Conservation (phyloP, 2,888 invertebrate genomes). For the Nowickia ferox region DNA sequence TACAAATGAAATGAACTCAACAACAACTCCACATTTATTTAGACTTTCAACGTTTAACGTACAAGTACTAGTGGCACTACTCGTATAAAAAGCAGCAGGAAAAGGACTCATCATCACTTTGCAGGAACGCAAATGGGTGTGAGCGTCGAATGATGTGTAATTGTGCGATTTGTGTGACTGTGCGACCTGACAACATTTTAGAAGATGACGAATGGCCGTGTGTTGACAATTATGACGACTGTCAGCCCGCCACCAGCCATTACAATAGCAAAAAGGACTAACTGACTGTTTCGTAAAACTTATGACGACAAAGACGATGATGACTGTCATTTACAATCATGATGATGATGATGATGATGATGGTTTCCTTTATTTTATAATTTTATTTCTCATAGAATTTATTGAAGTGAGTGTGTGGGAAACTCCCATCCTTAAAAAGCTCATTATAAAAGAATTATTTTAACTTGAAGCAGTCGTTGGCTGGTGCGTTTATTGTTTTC, state of each 20-base stretch:
- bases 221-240: constrained; percentile 71
- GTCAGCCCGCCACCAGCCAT: constrained; percentile 39
- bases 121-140: constrained; percentile 36
- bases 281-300: constrained; percentile 13
- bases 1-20: constrained; percentile 50
- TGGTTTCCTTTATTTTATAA: constrained; percentile 23
- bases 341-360: constrained; percentile 28
- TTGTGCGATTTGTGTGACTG: constrained; percentile 16
- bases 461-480: constrained; percentile 8
- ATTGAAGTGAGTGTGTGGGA: neutral
- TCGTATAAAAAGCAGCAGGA: neutral
- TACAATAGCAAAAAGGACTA: constrained; percentile 17
- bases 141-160: constrained; percentile 31
- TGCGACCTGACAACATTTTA: constrained; percentile 61
- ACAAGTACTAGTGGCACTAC: constrained; percentile 33
- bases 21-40: constrained; percentile 50
- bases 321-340: constrained; percentile 21
- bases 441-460: constrained; percentile 67
- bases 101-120: constrained; percentile 51
- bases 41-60: constrained; percentile 38
- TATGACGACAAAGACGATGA: constrained; percentile 18
- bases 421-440: constrained; percentile 26
- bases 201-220: constrained; percentile 69
- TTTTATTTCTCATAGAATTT: constrained; percentile 6
- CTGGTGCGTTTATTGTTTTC: constrained; percentile 20